phyloP scores from a whole-genome alignment of 2,888 invertebrate species.

The Himalopsyche tibetana region DNA sequence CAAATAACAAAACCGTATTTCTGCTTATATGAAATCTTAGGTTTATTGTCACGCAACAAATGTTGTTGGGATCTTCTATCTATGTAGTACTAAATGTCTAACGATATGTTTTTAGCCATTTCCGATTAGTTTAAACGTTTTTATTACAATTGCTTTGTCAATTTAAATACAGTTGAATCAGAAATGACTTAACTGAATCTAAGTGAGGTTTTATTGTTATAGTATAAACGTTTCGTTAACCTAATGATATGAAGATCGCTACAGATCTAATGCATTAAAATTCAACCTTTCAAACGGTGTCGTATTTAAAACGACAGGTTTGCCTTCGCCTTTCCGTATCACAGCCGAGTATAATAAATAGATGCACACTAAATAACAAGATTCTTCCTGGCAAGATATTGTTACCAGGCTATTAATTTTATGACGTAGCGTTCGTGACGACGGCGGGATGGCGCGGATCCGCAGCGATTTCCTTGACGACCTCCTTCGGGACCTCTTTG shows the following conservation, averaged over 20 bases:
- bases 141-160: too few relatives aligned
- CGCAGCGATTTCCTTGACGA: conserved; percentile 39
- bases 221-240: background rate
- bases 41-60: too few relatives aligned
- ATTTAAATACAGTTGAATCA: too few relatives aligned
- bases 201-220: background rate
- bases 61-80: too few relatives aligned
- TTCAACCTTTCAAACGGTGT: conserved; percentile 10
- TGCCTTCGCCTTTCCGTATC: conserved; percentile 6
- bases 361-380: conserved; percentile 20
- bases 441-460: conserved; percentile 32
- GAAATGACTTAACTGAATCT: background rate
- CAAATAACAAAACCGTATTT: too few relatives aligned
- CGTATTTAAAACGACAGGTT: background rate
- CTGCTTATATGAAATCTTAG: too few relatives aligned
- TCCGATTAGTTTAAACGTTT: too few relatives aligned
- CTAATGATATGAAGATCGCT: conserved; percentile 21
- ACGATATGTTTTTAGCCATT: too few relatives aligned
- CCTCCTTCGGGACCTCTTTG: conserved; percentile 48
- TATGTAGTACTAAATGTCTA: too few relatives aligned
- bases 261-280: conserved; percentile 16
- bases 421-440: conserved; percentile 30
- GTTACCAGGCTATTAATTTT: conserved; percentile 26
- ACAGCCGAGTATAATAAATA: conserved; percentile 31
- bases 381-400: conserved; percentile 30